Evolutionary conservation across 2,888 invertebrate genomes (phyloP), one percentile per base, ranked within the genome.

Genomic region (Morpho achilles): DNA sequence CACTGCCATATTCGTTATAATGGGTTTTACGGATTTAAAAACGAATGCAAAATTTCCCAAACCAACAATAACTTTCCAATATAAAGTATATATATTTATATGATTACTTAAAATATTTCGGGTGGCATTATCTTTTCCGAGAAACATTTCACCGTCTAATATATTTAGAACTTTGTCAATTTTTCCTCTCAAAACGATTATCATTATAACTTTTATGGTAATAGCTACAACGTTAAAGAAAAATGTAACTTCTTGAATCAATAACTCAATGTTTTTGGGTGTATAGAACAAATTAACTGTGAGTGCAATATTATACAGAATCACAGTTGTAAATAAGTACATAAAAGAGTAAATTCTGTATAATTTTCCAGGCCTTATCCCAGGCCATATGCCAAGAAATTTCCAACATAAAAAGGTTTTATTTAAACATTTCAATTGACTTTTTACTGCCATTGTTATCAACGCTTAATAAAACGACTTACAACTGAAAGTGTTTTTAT

Each of bases 231-330:
- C 80, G 40, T 76, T 80, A 54, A 83, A 81, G 66, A 75, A 79
- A 69, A 82, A 84, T 62, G 82, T 79, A 5, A 77, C 73, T 75
- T 86, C 86, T 10, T 69, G 71, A 10, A 84, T 72, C 32, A 84
- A 59, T 52, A 75, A 61, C 56, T 82, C 81, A 16, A 84, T 71
- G 68, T 73, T 74, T 41, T 62, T 65, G 2, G 84, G 85, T 8
- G 79, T 80, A 57, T 75, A 80, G 57, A 74, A 59, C 46, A 85
- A 63, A 62, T 82, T 85, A 41, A 82, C 8, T 22, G 79, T 77
- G 5, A 85, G 63, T 16, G 81, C 67, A 32, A 71, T 54, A 45
- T 80, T 77, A 60, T 82, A 85, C 48, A 69, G 41, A 8, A 75
- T 55, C 6, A 79, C 61, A 0, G 72, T 75, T 7, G 69, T 16